Evolutionary conservation across 2,797 vertebrate species (phyloP).

Genomic region (Melanotaenia maccullochi): DNA sequence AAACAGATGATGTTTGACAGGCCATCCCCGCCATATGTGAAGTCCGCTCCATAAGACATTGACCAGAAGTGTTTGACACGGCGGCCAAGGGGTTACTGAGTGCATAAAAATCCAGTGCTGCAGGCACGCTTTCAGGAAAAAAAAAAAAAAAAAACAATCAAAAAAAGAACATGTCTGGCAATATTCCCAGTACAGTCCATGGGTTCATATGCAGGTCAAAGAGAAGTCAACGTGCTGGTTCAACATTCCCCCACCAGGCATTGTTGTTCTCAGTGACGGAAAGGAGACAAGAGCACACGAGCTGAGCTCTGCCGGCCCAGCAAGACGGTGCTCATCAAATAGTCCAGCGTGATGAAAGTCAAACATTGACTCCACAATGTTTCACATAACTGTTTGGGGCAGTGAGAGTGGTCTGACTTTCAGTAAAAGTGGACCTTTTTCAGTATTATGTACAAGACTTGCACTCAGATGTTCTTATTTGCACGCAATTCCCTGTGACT

Average conservation of each 20-base stretch:
- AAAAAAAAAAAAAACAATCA: constrained; percentile 35
- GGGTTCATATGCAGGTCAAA: constrained; percentile 66
- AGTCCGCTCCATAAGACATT: constrained; percentile 56
- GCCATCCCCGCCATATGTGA: constrained; percentile 37
- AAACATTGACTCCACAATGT: constrained; percentile 56
- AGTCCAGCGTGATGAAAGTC: constrained; percentile 60
- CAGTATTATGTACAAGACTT: constrained; percentile 73
- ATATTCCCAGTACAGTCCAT: constrained; percentile 60
- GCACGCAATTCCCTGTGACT: constrained; percentile 33
- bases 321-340: constrained; percentile 45
- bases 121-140: constrained; percentile 61
- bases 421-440: constrained; percentile 53
- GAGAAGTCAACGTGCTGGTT: constrained; percentile 63
- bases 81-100: constrained; percentile 52
- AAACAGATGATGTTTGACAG: constrained; percentile 49
- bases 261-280: constrained; percentile 49
- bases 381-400: constrained; percentile 66
- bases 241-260: constrained; percentile 55
- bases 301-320: constrained; percentile 36
- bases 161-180: constrained; percentile 57
- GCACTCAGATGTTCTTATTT: constrained; percentile 58
- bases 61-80: constrained; percentile 28
- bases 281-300: constrained; percentile 38
- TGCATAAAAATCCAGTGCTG: constrained; percentile 70
- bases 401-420: constrained; percentile 72